A percentile compares a stretch with the other conserved stretches of the same genome.
phyloP scores from a whole-genome alignment of 2,888 invertebrate species.

The Crematogaster levior region DNA sequence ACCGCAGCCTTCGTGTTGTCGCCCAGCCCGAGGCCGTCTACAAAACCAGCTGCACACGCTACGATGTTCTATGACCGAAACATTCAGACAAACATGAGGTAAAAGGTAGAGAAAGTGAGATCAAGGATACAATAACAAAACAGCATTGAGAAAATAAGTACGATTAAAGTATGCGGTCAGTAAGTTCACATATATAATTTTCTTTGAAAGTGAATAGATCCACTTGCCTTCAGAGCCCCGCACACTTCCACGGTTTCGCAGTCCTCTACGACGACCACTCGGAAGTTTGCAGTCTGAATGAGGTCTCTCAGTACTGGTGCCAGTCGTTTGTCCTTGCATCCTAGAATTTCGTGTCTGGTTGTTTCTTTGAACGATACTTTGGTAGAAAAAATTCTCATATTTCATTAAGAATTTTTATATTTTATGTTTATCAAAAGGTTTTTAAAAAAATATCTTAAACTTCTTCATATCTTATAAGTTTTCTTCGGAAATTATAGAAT shows the following conservation, averaged over 20 bases:
- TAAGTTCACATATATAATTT: background rate
- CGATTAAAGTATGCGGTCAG: background rate
- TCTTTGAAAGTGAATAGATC: background rate
- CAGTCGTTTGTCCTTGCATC: constrained; percentile 85
- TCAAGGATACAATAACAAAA: background rate
- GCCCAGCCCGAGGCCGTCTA: constrained; percentile 89
- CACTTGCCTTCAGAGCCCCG: constrained; percentile 88
- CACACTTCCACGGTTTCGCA: constrained; percentile 90
- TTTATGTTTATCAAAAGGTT: background rate
- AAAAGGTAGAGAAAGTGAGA: background rate
- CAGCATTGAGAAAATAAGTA: background rate
- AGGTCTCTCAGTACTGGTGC: constrained; percentile 88
- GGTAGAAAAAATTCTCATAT: background rate
- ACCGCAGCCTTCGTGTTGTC: constrained; percentile 91
- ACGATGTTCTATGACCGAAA: constrained; percentile 88
- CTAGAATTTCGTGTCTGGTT: constrained; percentile 69
- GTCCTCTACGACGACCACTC: constrained; percentile 89
- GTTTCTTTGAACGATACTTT: background rate
- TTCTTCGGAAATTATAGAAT: background rate
- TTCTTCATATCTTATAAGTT: background rate
- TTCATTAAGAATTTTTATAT: background rate
- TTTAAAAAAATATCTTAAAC: background rate
- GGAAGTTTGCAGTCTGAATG: constrained; percentile 89
- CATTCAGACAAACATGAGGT: background rate
- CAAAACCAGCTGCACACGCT: constrained; percentile 90